Conservation (phyloP, 2,888 invertebrate genomes). For the Colletes collaris region DNA sequence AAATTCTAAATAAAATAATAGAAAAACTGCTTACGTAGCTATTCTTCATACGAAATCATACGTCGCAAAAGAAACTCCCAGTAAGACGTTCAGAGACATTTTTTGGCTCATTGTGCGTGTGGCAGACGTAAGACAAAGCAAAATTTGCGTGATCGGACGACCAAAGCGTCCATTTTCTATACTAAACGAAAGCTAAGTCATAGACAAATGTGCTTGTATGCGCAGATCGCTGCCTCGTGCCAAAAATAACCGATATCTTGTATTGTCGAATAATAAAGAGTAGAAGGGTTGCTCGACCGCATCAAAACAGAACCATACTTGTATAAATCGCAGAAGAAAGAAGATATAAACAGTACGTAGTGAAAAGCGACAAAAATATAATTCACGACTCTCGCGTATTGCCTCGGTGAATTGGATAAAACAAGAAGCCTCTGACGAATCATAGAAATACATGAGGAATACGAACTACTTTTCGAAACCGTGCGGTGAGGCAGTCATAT, state of each 20-base stretch:
- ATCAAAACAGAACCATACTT: slow-evolving; percentile 1
- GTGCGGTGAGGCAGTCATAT: slow-evolving; percentile 60
- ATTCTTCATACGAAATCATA: neutral
- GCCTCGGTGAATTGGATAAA: neutral
- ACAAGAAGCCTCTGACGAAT: slow-evolving; percentile 13
- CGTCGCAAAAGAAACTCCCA: slow-evolving; percentile 2
- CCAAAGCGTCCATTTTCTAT: slow-evolving; percentile 2
- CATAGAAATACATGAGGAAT: slow-evolving; percentile 22
- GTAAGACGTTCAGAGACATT: slow-evolving; percentile 10
- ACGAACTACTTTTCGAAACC: slow-evolving; percentile 60
- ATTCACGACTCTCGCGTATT: slow-evolving; percentile 19
- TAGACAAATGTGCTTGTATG: slow-evolving; percentile 4
- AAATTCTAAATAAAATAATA: neutral
- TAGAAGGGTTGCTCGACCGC: slow-evolving; percentile 14
- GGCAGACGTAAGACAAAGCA: neutral
- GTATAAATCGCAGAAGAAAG: neutral
- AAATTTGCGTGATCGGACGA: slow-evolving; percentile 10
- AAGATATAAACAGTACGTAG: slow-evolving; percentile 14
- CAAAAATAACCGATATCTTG: slow-evolving; percentile 18
- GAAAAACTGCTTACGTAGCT: neutral
- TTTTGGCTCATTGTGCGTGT: slow-evolving; percentile 7
- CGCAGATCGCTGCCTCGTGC: slow-evolving; percentile 20
- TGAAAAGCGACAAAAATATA: slow-evolving; percentile 13
- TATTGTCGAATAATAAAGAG: slow-evolving; percentile 25
- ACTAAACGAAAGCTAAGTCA: slow-evolving; percentile 23